Percentiles rank a stretch among this genome's conserved stretches.
These are phyloP conservation scores for Cosmia pyralina DNA, from an alignment of 2,888 invertebrate genomes.

Conservation along the genomic window DNA sequence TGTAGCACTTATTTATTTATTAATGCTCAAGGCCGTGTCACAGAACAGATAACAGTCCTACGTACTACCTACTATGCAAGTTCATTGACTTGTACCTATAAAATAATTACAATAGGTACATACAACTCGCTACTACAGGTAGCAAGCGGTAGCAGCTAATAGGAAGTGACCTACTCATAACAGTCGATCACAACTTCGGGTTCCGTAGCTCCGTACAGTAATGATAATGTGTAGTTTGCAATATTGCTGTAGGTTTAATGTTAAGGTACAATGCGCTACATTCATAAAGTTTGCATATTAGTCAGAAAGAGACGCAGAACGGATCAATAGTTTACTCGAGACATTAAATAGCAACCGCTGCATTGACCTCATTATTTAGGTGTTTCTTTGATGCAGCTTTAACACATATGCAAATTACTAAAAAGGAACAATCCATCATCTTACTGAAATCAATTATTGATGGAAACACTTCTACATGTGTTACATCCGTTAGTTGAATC, in stretches of 20 bases:
- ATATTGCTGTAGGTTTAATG: slow-evolving; percentile 37
- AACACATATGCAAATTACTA: slow-evolving; percentile 61
- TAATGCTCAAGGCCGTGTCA: slow-evolving; percentile 58
- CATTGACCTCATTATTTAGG: slow-evolving; percentile 89
- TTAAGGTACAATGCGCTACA: slow-evolving; percentile 52
- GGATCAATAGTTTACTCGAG: slow-evolving; percentile 88
- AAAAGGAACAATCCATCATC: slow-evolving; percentile 1
- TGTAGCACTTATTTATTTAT: slow-evolving; percentile 49
- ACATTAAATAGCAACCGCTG: slow-evolving; percentile 88
- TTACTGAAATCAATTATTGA: neutral
- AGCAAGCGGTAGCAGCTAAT: neutral
- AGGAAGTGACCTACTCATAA: slow-evolving; percentile 25
- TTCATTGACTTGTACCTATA: slow-evolving; percentile 17
- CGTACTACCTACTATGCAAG: slow-evolving; percentile 46
- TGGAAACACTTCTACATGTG: neutral
- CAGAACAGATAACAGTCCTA: slow-evolving; percentile 52
- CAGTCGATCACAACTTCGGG: slow-evolving; percentile 31
- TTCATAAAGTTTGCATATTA: slow-evolving; percentile 77
- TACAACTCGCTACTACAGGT: neutral
- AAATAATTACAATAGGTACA: neutral
- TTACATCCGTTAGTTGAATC: neutral
- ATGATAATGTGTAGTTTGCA: slow-evolving; percentile 42
- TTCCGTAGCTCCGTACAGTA: slow-evolving; percentile 16
- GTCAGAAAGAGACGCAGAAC: slow-evolving; percentile 87
- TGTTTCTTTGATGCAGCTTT: slow-evolving; percentile 77